Evolutionary conservation across 2,888 invertebrate genomes (phyloP).

Genomic region (Antheraea assamensis): DNA sequence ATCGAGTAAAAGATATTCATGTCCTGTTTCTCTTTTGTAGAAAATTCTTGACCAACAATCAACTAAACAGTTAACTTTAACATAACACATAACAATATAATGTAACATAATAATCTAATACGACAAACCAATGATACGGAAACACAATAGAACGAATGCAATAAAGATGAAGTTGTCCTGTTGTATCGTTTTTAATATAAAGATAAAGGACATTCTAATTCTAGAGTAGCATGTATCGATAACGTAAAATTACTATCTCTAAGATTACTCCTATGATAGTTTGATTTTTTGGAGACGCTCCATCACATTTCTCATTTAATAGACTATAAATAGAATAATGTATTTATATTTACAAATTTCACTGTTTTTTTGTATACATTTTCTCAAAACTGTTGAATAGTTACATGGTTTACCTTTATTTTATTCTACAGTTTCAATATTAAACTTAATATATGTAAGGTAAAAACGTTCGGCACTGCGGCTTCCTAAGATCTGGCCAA

Average conservation of each 20-base stretch:
- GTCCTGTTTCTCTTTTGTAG: background rate
- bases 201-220: background rate
- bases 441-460: too few relatives aligned
- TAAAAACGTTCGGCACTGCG: too few relatives aligned
- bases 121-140: constrained; percentile 63
- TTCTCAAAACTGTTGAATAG: too few relatives aligned
- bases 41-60: background rate
- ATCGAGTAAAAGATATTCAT: background rate
- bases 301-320: too few relatives aligned
- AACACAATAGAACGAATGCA: constrained; percentile 64
- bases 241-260: background rate
- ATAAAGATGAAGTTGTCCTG: constrained; percentile 38
- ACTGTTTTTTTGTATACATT: too few relatives aligned
- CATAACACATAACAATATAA: constrained; percentile 51
- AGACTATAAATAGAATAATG: too few relatives aligned
- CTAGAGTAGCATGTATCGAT: background rate
- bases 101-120: constrained; percentile 64
- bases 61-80: constrained; percentile 27
- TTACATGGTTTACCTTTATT: too few relatives aligned
- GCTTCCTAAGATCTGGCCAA: too few relatives aligned
- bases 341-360: too few relatives aligned
- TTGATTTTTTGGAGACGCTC: too few relatives aligned
- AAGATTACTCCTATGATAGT: background rate
- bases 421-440: too few relatives aligned
- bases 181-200: constrained; percentile 50